Evolutionary conservation across 92 coral and sea anemone species (phyloP).

Genomic region (Micromussa lordhowensis): DNA sequence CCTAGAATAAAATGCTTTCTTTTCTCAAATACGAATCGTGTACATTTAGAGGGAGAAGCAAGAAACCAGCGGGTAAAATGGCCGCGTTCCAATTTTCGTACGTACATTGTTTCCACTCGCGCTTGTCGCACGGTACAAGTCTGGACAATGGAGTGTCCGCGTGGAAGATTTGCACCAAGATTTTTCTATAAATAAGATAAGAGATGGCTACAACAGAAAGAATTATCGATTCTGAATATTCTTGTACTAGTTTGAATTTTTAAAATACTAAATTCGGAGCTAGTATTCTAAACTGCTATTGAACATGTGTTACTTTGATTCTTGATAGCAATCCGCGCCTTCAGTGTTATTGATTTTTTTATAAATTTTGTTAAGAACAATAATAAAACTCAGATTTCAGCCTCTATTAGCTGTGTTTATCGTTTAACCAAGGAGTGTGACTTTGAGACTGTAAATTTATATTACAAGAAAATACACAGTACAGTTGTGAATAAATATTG

Average conservation of each 20-base stretch:
- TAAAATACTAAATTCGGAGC: background rate
- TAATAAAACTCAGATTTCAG: constrained; percentile 7
- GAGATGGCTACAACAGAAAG: background rate
- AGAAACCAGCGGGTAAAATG: background rate
- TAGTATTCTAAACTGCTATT: background rate
- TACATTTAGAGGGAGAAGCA: background rate
- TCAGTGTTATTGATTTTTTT: background rate
- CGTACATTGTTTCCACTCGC: background rate
- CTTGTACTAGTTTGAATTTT: background rate
- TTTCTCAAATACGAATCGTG: background rate
- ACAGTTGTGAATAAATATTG: too few species aligned
- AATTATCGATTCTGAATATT: background rate
- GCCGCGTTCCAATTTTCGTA: background rate
- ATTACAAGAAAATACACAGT: too few species aligned
- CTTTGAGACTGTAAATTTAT: too few species aligned
- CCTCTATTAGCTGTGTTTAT: background rate
- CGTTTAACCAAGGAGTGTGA: background rate
- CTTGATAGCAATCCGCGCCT: background rate
- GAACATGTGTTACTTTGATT: background rate
- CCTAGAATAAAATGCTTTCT: background rate
- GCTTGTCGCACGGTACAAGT: background rate
- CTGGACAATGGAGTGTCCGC: background rate
- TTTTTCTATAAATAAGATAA: background rate
- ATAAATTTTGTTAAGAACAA: background rate
- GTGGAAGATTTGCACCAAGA: background rate